Base-by-base conservation (phyloP, 2,888 invertebrate genomes). In the Pycnomerus fuliginosus region DNA sequence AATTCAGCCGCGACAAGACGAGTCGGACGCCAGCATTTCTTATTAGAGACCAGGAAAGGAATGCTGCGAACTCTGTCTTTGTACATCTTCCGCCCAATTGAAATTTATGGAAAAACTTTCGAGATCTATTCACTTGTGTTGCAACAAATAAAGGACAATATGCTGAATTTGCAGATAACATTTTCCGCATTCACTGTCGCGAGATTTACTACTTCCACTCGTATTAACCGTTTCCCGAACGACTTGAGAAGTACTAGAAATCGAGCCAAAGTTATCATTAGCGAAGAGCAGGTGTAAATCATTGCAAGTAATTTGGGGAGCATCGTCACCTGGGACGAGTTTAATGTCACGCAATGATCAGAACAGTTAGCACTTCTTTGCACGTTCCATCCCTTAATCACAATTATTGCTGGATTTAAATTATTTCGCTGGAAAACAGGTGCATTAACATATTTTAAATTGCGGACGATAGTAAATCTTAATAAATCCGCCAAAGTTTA, bases 361-460 rank as follows among this genome's bases (percentile, higher is more conserved):
- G 35, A 51, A 49, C 42, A 51, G 51, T 53, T 53, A 49, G 42
- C 53, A 53, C 46, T 49, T 44, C 41, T 50, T 53, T 36, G 43
- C 51, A 51, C 47, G 47, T 53, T 47, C 49, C 36, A 47, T 38
- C 37, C 47, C 39, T 47, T 51, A 51, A 53, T 53, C 50, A 44
- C 45, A 53, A 53, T 53, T 50, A 52, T 41, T 43, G 34, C 30
- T 44, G 41, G 28, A 38, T 44, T 42, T 41, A 45, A 44, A 51
- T 53, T 51, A 49, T 41, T 46, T 31, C 40, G 40, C 40, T n/a
- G n/a, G n/a, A n/a, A n/a, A n/a, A n/a, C n/a, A n/a, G n/a, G n/a
- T 38, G 24, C 27, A 33, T 40, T 27, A 33, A 40, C 33, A 40
- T 36, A 36, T 36, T 36, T 25, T 13, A 24, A 7, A n/a, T n/a